phyloP scores from a whole-genome alignment of 2,888 invertebrate genomes.

The Trachelus iudaicus region DNA sequence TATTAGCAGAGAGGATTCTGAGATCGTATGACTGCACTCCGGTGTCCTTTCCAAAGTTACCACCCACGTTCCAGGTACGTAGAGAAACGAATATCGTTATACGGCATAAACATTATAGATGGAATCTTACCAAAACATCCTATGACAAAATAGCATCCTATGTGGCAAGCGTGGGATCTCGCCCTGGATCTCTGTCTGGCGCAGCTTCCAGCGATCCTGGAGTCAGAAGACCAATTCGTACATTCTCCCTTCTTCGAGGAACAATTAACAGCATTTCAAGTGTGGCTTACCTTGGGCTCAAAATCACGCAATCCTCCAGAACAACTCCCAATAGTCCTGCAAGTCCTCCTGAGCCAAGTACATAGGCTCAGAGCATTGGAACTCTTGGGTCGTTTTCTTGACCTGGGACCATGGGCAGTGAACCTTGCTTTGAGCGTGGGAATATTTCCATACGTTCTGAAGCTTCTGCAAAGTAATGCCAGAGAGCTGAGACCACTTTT shows the following conservation, averaged over 20 bases:
- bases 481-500: constrained; percentile 91
- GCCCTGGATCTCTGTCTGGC: constrained; percentile 94
- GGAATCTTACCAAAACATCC: background rate
- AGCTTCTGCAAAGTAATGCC: constrained; percentile 94
- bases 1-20: constrained; percentile 96
- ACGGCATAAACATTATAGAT: background rate
- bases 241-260: constrained; percentile 97
- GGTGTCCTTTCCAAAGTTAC: constrained; percentile 91
- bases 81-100: background rate
- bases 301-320: constrained; percentile 88
- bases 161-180: constrained; percentile 99
- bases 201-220: constrained; percentile 84
- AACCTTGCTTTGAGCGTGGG: constrained; percentile 96
- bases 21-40: constrained; percentile 97
- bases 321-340: constrained; percentile 96
- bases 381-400: constrained; percentile 91
- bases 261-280: constrained; percentile 97
- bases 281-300: constrained; percentile 87
- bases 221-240: constrained; percentile 71
- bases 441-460: constrained; percentile 98
- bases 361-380: constrained; percentile 96
- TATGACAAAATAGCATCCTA: constrained; percentile 73
- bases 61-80: constrained; percentile 83
- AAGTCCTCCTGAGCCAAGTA: constrained; percentile 81
- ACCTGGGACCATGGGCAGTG: constrained; percentile 96